Evolutionary conservation across 2,113 vertebrate genomes (phyloP).

Genomic region (Tachysurus vachellii): DNA sequence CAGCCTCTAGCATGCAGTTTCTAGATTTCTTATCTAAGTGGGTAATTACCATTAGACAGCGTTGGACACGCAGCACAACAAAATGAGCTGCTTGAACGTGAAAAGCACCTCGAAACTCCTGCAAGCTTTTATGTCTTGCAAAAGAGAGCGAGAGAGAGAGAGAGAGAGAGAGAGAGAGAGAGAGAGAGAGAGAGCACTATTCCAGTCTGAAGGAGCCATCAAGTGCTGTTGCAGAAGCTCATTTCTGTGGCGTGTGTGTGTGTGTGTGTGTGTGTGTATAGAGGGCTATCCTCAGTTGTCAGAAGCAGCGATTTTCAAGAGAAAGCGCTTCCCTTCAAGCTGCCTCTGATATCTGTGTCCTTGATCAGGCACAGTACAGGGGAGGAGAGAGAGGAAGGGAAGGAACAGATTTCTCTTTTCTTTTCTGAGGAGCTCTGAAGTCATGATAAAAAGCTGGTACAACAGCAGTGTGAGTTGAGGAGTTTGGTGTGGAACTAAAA

Average conservation of each 20-base stretch:
- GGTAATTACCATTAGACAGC: conserved; percentile 23
- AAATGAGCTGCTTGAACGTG: conserved; percentile 11
- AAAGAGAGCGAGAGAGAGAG: conserved; percentile 6
- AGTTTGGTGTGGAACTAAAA: conserved; percentile 25
- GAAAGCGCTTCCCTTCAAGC: conserved; percentile 37
- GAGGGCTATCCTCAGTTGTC: conserved; percentile 36
- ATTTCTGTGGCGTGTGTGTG: conserved; percentile 10
- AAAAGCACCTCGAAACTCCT: conserved; percentile 16
- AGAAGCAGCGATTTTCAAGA: conserved; percentile 37
- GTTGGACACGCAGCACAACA: background rate
- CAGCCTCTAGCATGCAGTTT: background rate
- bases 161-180: conserved; percentile 2
- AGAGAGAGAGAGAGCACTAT: background rate
- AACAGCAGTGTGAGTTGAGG: conserved; percentile 19
- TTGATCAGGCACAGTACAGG: conserved; percentile 35
- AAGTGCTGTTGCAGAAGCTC: conserved; percentile 16
- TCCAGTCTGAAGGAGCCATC: conserved; percentile 29
- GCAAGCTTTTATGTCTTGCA: conserved; percentile 2
- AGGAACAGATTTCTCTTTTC: conserved; percentile 32
- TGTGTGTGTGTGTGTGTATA: conserved; percentile 29
- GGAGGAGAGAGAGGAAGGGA: conserved; percentile 27
- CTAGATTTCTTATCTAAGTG: conserved; percentile 33
- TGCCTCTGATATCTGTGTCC: conserved; percentile 46
- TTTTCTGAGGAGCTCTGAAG: conserved; percentile 31
- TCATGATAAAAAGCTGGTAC: conserved; percentile 27